Percentiles rank a stretch among this genome's conserved stretches.
Conservation (phyloP, 2,113 vertebrate species). For the Chelonoidis abingdonii region DNA sequence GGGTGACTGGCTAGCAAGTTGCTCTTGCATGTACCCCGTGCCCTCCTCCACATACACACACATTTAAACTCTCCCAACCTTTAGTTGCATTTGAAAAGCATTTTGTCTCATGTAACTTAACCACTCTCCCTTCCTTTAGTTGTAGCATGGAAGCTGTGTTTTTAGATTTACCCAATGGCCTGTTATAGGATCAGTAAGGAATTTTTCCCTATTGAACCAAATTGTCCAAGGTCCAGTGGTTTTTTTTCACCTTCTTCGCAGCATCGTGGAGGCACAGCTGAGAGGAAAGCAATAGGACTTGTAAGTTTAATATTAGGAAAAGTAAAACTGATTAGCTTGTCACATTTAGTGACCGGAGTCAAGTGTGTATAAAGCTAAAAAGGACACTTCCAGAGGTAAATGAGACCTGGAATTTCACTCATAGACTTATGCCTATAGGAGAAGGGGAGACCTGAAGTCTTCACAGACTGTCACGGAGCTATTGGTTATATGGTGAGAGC, state of each 20-base stretch:
- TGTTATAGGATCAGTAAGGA: background rate
- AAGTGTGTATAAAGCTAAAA: too few relatives aligned
- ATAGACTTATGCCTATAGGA: too few relatives aligned
- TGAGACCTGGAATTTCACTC: too few relatives aligned
- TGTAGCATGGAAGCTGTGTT: background rate
- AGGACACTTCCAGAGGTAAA: too few relatives aligned
- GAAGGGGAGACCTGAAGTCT: background rate
- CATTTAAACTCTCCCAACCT: background rate
- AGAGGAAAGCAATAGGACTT: background rate
- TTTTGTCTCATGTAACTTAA: background rate
- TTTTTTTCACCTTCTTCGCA: background rate
- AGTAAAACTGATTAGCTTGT: too few relatives aligned
- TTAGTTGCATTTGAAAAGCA: background rate
- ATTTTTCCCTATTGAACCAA: background rate
- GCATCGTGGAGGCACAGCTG: background rate
- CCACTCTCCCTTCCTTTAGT: background rate
- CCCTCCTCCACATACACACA: background rate
- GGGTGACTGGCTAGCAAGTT: background rate
- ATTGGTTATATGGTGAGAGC: background rate
- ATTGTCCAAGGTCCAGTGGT: background rate
- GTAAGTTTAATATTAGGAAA: too few relatives aligned
- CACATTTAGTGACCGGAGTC: too few relatives aligned
- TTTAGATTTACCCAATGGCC: background rate
- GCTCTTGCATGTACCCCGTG: background rate
- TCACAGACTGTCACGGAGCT: background rate